These are phyloP conservation scores for Coenonympha glycerion DNA, from an alignment of 2,888 invertebrate species.

Conservation along the genomic window DNA sequence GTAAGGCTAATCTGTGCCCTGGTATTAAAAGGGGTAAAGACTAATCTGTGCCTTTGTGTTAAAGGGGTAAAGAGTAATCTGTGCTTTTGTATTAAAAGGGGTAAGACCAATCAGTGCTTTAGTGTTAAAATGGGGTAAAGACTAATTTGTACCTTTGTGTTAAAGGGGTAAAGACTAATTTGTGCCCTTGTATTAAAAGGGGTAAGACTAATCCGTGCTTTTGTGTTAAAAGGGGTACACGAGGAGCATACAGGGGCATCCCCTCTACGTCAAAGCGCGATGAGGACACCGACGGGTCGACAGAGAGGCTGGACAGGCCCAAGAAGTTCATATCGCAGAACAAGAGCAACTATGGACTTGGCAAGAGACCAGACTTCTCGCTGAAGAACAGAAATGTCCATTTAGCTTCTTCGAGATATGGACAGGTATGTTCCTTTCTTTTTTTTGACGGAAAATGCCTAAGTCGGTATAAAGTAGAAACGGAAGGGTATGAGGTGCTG, in stretches of 20 bases:
- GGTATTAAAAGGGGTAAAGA: no score
- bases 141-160: no score
- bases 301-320: constrained; percentile 69
- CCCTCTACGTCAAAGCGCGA: constrained; percentile 67
- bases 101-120: no score
- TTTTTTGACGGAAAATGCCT: not conserved
- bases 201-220: no score
- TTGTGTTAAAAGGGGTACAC: constrained; percentile 44
- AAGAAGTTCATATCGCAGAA: constrained; percentile 70
- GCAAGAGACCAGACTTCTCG: constrained; percentile 69
- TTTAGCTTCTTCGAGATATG: constrained; percentile 69
- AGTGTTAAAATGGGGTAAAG: no score
- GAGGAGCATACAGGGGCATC: constrained; percentile 63
- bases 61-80: no score
- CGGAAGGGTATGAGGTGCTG: not conserved
- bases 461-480: not conserved
- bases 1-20: no score
- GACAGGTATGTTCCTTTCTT: constrained; percentile 56
- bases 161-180: no score
- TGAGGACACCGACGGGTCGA: constrained; percentile 60
- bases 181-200: no score
- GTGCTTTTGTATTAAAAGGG: no score
- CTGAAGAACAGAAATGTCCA: constrained; percentile 70
- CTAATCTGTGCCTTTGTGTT: no score
- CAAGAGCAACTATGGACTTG: constrained; percentile 63